Percentiles rank a stretch among this genome's conserved stretches.
Conservation (phyloP, 1,140 invertebrate genomes). For the Drosophila pruinosa region DNA sequence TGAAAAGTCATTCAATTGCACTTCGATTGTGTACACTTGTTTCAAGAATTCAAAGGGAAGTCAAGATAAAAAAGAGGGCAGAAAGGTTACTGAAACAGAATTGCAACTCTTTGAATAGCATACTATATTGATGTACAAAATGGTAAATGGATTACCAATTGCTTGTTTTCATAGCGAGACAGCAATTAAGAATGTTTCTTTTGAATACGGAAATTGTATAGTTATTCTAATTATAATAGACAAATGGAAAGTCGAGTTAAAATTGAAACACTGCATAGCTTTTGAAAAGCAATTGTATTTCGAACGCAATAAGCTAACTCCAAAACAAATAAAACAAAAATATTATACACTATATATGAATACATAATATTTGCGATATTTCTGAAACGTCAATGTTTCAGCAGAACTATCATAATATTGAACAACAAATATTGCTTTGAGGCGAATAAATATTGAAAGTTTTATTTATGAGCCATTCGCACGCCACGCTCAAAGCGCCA, state of each 20-base stretch:
- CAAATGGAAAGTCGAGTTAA: background rate
- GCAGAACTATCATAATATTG: constrained; percentile 18
- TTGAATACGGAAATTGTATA: background rate
- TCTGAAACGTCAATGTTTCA: background rate
- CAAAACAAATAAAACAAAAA: constrained; percentile 26
- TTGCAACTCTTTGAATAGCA: constrained; percentile 16
- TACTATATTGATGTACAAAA: constrained; percentile 4
- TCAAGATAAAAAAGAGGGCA: background rate
- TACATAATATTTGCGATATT: background rate
- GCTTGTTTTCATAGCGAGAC: background rate
- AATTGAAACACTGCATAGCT: background rate
- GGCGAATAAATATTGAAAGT: constrained; percentile 25
- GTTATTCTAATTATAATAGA: background rate
- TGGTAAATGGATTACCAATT: constrained; percentile 8
- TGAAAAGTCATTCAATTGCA: constrained; percentile 70
- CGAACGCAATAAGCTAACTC: constrained; percentile 17
- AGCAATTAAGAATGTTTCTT: constrained; percentile 7
- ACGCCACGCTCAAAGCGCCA: constrained; percentile 33
- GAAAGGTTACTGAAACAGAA: constrained; percentile 14
- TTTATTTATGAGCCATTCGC: constrained; percentile 50
- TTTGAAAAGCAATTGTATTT: constrained; percentile 6
- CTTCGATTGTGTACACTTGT: constrained; percentile 45
- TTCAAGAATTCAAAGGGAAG: background rate
- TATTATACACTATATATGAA: background rate
- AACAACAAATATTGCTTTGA: constrained; percentile 27